Evolutionary conservation across 2,888 invertebrate species (phyloP).

Genomic region (Eutolmus rufibarbis): DNA sequence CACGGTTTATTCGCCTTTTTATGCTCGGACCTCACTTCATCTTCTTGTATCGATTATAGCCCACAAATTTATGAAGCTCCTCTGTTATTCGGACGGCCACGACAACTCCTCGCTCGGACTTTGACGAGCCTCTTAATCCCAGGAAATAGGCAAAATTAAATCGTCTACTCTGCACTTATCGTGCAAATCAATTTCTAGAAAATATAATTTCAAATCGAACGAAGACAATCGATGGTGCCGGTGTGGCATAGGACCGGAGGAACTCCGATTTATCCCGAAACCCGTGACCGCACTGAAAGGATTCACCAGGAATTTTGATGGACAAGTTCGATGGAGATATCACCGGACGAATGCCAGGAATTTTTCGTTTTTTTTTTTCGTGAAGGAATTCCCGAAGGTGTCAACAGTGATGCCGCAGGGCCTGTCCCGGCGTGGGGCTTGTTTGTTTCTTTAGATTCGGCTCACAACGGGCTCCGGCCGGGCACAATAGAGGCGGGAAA

Average conservation of each 20-base stretch:
- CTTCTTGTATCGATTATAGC: slow-evolving; percentile 20
- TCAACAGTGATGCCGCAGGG: slow-evolving; percentile 7
- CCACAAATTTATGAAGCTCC: slow-evolving; percentile 16
- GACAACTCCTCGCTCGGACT: not conserved
- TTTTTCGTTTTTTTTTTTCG: not conserved
- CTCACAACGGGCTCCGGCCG: not conserved
- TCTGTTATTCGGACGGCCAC: slow-evolving; percentile 1
- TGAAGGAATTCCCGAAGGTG: slow-evolving; percentile 17
- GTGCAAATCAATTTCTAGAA: not conserved
- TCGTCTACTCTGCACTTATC: not conserved
- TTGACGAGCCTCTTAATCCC: not conserved
- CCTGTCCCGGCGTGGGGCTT: not conserved
- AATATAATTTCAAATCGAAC: not conserved
- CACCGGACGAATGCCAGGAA: not conserved
- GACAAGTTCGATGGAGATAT: slow-evolving; percentile 19
- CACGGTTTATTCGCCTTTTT: not conserved
- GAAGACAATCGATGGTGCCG: not conserved
- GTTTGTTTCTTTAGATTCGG: not conserved
- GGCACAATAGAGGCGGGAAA: slow-evolving; percentile 20
- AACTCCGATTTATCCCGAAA: not conserved
- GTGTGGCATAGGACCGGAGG: not conserved
- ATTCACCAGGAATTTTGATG: not conserved
- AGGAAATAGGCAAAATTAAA: slow-evolving; percentile 12
- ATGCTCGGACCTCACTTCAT: not conserved
- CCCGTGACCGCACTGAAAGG: not conserved